Conservation (phyloP, 2,797 vertebrate species). For the Anguilla anguilla region DNA sequence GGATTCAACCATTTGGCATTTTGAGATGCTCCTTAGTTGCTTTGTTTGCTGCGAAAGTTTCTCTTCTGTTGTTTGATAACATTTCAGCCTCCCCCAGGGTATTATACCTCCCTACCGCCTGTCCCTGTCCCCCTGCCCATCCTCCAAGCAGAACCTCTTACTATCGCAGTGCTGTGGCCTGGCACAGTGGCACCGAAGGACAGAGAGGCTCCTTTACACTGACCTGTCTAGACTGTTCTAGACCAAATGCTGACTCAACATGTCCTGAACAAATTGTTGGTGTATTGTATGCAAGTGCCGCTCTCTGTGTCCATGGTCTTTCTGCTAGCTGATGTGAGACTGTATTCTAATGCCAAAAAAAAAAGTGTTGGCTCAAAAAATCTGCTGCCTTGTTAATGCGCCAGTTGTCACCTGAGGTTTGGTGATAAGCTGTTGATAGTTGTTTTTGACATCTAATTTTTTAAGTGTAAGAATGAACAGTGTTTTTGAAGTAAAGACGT, state of each 20-base stretch:
- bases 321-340: neutral
- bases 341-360: neutral
- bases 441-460: neutral
- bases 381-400: neutral
- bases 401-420: neutral
- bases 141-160: neutral
- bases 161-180: neutral
- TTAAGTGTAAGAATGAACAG: too few species aligned
- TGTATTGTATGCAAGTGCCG: conserved; percentile 10
- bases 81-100: neutral
- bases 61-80: neutral
- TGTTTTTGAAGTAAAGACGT: neutral
- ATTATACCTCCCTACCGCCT: neutral
- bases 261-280: conserved; percentile 37
- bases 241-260: conserved; percentile 47
- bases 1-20: neutral
- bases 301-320: neutral
- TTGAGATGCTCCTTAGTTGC: neutral
- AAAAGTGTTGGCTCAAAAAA: neutral
- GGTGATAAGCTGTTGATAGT: neutral
- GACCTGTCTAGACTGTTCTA: neutral
- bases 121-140: neutral
- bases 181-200: neutral
- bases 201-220: neutral
- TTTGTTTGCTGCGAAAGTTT: neutral